Evolutionary conservation across 2,888 invertebrate species (phyloP), one percentile per base, ranked within the genome.

Genomic region (Synergus laeviventris): DNA sequence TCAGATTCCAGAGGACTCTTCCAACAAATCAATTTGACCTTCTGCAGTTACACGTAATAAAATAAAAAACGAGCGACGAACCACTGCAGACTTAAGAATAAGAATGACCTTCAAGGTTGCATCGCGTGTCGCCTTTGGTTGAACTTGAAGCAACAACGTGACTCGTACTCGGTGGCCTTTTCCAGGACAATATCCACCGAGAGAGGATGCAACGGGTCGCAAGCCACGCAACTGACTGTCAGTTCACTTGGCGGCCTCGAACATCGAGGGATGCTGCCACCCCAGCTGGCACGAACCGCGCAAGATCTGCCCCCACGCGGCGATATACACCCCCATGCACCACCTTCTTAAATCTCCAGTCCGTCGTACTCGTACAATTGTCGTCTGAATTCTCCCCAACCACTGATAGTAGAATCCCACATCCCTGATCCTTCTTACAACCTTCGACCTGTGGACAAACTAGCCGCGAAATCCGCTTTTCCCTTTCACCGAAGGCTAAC

Each of bases 221-320:
- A 85, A 87, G 84, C 85, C 89, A 84, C 90, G 89, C 89, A 89
- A 89, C 86, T 89, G 88, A 90, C 90, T 90, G 90, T 78, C 88
- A 86, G 81, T 84, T 85, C 81, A 84, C 82, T 83, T 80, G 82
- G 83, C 82, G 81, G 86, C 81, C 83, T 78, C 74, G 84, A 85
- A 84, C 81, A 83, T 79, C 70, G 85, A 85, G 89, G 89, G 89
- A 89, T 90, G 90, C 89, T 89, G 89, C 87, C 77, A 76, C 79
- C 79, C 80, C 87, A 86, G 87, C 87, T 87, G 82, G 86, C 82
- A 82, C 84, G 87, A 86, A 89, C 88, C 83, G 89, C 90, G 90
- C 90, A 90, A 89, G 88, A 89, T 89, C 90, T 86, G 85, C 84
- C 85, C 87, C 88, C 83, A 82, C 84, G 85, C 86, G 49, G 31